Percentiles rank a stretch among this genome's conserved stretches.
These are phyloP conservation scores for Propithecus coquereli DNA, from an alignment of 2,113 vertebrate species.

Conservation along the genomic window DNA sequence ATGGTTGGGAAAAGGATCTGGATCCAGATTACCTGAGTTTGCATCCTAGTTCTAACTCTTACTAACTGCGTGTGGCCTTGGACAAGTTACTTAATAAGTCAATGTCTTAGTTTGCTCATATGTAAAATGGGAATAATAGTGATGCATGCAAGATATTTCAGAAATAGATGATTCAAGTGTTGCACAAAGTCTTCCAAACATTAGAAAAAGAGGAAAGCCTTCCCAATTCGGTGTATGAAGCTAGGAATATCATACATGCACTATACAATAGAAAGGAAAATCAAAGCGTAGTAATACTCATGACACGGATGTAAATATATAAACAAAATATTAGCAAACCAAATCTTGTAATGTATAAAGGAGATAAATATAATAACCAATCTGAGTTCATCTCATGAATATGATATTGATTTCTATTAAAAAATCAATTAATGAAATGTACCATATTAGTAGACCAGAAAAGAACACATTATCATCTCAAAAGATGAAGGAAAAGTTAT, in stretches of 20 bases:
- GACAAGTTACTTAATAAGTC: not conserved
- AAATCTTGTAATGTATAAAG: not conserved
- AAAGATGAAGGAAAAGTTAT: not conserved
- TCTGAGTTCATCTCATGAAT: not conserved
- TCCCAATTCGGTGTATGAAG: not conserved
- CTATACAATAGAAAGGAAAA: not conserved
- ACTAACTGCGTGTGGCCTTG: not conserved
- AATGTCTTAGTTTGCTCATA: not conserved
- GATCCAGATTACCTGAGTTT: not conserved
- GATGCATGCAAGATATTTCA: not conserved
- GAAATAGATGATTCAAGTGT: not conserved
- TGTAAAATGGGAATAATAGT: not conserved
- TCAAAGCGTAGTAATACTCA: not conserved
- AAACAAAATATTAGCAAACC: not conserved
- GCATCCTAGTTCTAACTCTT: not conserved
- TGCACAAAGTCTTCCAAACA: not conserved
- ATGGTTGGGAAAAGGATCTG: not conserved
- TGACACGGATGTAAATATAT: not conserved
- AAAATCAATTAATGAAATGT: not conserved
- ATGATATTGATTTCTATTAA: not conserved
- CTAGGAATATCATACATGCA: not conserved
- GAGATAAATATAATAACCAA: not conserved
- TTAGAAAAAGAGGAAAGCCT: not conserved
- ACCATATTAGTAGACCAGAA: not conserved
- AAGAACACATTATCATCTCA: not conserved